Evolutionary conservation across 2,888 invertebrate species (phyloP).

Genomic region (Dicyrtoma fusca): DNA sequence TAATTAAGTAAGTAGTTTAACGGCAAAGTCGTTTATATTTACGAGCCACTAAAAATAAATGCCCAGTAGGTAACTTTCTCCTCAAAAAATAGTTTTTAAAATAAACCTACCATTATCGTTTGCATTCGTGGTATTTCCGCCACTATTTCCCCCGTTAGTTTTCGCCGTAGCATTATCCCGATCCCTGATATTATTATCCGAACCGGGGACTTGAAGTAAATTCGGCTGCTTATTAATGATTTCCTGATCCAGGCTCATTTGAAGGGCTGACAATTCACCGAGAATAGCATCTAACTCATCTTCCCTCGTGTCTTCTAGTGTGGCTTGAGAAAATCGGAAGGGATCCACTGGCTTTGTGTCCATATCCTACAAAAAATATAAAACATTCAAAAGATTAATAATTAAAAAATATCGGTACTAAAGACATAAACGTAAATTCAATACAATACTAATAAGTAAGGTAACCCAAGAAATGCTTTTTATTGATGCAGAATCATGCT

Average conservation of each 20-base stretch:
- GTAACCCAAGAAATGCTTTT: too few species aligned
- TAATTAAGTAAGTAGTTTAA: too few species aligned
- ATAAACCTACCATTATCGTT: slow-evolving; percentile 38
- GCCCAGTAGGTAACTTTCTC: too few species aligned
- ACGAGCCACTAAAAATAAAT: too few species aligned
- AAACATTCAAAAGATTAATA: slow-evolving; percentile 1
- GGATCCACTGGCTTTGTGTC: slow-evolving; percentile 83
- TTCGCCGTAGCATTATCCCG: slow-evolving; percentile 30
- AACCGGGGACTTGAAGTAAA: slow-evolving; percentile 48
- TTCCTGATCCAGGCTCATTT: slow-evolving; percentile 67
- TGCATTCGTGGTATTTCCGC: too few species aligned
- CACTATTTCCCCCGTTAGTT: slow-evolving; percentile 41
- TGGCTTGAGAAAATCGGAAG: slow-evolving; percentile 93
- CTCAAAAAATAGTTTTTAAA: too few species aligned
- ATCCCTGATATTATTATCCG: slow-evolving; percentile 27
- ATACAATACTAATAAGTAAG: too few species aligned
- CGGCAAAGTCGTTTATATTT: too few species aligned
- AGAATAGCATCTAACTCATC: slow-evolving; percentile 96
- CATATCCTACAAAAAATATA: slow-evolving; percentile 65
- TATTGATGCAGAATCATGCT: too few species aligned
- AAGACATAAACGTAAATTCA: too few species aligned
- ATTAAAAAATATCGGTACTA: too few species aligned
- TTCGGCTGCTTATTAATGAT: slow-evolving; percentile 54
- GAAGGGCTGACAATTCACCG: slow-evolving; percentile 91
- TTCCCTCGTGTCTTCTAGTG: slow-evolving; percentile 93